Evolutionary conservation across 92 coral and sea anemone species (phyloP).

Genomic region (Phenganax subtilis): DNA sequence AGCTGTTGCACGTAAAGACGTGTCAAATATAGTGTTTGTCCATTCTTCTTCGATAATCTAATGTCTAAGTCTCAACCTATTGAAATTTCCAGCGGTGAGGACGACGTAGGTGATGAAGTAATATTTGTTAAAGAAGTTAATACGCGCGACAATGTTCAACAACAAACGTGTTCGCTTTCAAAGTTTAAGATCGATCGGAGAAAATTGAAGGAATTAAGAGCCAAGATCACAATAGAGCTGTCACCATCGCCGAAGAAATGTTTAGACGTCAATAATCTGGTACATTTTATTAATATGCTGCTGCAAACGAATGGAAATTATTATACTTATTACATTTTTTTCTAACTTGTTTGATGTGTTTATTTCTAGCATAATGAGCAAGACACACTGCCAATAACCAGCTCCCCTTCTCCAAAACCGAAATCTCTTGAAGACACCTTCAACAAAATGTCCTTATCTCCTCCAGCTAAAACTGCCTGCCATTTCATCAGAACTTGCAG

Average conservation of each 20-base stretch:
- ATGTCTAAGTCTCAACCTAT: background rate
- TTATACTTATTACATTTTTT: background rate
- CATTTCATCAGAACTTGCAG: too few species aligned
- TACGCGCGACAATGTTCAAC: background rate
- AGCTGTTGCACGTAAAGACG: background rate
- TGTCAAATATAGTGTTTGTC: too few species aligned
- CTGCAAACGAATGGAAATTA: background rate
- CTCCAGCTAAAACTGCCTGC: background rate
- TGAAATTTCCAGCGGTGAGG: constrained; percentile 25
- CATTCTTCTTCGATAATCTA: background rate
- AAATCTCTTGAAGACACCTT: background rate
- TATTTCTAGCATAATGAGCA: background rate
- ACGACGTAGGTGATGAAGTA: background rate
- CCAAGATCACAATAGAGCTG: constrained; percentile 4
- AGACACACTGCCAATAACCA: background rate
- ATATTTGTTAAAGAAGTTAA: background rate
- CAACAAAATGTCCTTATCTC: background rate
- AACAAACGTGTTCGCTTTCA: background rate
- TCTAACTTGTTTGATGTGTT: background rate
- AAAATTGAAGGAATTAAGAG: constrained; percentile 10
- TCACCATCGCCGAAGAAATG: too few species aligned
- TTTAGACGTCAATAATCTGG: too few species aligned
- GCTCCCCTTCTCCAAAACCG: background rate
- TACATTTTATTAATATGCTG: background rate
- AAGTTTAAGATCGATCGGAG: background rate